phyloP scores from a whole-genome alignment of 2,888 invertebrate species.

The Pardosa pseudoannulata region DNA sequence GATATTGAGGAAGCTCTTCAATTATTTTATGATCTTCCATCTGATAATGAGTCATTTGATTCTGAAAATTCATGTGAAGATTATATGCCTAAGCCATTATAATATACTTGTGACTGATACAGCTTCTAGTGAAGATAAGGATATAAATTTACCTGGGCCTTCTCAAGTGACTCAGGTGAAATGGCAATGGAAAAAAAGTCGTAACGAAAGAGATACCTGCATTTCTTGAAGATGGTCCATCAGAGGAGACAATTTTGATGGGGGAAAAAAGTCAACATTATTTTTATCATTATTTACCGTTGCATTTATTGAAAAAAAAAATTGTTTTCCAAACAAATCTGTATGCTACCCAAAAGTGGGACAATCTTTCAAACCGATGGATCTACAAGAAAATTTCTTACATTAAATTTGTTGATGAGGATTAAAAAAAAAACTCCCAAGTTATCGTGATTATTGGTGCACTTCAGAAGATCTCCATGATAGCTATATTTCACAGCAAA shows the following conservation, averaged over 20 bases:
- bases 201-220: background rate
- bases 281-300: background rate
- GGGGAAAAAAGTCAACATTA: background rate
- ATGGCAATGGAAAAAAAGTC: background rate
- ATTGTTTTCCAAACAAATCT: background rate
- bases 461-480: no score
- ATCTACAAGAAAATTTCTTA: background rate
- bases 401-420: conserved; percentile 13
- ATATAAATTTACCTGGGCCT: conserved; percentile 14
- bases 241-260: conserved; percentile 1
- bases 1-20: conserved; percentile 1
- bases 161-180: background rate
- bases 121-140: conserved; percentile 18
- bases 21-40: conserved; percentile 10
- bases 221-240: background rate
- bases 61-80: no score
- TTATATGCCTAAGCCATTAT: no score
- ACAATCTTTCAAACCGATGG: background rate
- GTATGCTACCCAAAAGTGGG: background rate
- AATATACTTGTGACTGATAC: no score
- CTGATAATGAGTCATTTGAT: background rate
- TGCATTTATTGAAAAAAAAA: background rate
- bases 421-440: no score
- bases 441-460: no score
- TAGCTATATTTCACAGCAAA: no score